Percentiles rank a stretch among this genome's conserved stretches.
These are phyloP conservation scores for Paedocypris micromegethes DNA, from an alignment of 2,797 vertebrate genomes.

Conservation along the genomic window DNA sequence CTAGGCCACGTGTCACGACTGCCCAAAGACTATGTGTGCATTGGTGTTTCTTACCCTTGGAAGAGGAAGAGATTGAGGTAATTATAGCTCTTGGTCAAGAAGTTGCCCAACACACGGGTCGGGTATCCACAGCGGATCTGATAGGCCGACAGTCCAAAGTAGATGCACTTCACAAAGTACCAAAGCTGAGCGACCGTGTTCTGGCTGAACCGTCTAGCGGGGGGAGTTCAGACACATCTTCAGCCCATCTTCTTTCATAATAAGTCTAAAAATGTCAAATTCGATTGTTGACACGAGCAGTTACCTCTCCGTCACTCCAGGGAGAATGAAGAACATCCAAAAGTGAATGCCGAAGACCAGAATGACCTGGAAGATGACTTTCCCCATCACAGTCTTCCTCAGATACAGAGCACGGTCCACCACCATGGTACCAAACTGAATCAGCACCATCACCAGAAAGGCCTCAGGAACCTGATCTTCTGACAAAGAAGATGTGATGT, in stretches of 20 bases:
- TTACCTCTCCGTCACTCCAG: slow-evolving; percentile 89
- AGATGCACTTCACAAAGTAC: slow-evolving; percentile 90
- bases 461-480: slow-evolving; percentile 93
- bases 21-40: neutral
- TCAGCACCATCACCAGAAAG: slow-evolving; percentile 92
- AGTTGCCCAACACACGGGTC: slow-evolving; percentile 84
- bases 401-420: slow-evolving; percentile 82
- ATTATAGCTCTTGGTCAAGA: slow-evolving; percentile 87
- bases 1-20: too few species aligned
- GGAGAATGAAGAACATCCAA: slow-evolving; percentile 98
- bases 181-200: slow-evolving; percentile 85
- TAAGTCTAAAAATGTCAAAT: too few species aligned
- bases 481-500: slow-evolving; percentile 91
- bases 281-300: too few species aligned
- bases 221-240: slow-evolving; percentile 36
- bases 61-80: slow-evolving; percentile 88
- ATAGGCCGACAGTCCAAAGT: slow-evolving; percentile 86
- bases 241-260: too few species aligned
- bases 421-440: slow-evolving; percentile 96
- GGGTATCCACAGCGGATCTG: slow-evolving; percentile 89
- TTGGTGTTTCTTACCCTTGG: slow-evolving; percentile 75
- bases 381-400: slow-evolving; percentile 84
- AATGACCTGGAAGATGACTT: slow-evolving; percentile 92
- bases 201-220: slow-evolving; percentile 79
- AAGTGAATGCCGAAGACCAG: slow-evolving; percentile 95